Evolutionary conservation across 2,888 invertebrate genomes (phyloP).

Genomic region (Nomada ruficornis): DNA sequence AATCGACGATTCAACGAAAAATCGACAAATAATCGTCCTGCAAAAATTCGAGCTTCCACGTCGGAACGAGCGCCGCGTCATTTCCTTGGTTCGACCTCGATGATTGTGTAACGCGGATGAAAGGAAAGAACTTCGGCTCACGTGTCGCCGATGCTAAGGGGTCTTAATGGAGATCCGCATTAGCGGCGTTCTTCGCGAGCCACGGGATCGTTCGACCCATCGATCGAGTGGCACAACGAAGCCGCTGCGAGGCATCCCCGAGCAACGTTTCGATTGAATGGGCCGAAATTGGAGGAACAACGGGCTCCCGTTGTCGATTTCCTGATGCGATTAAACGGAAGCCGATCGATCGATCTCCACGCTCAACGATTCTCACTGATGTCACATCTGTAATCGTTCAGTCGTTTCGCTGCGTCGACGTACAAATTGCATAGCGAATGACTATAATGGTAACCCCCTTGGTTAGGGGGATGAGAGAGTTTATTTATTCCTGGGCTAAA

Average conservation of each 20-base stretch:
- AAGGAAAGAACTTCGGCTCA: constrained; percentile 13
- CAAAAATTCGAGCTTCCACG: constrained; percentile 14
- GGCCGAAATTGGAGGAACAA: constrained; percentile 46
- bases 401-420: neutral
- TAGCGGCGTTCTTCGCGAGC: neutral
- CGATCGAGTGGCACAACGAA: neutral
- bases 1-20: too few species aligned
- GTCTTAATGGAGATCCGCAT: constrained; percentile 22
- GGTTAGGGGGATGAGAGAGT: too few species aligned
- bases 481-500: too few species aligned
- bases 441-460: neutral
- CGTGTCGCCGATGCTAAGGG: constrained; percentile 17
- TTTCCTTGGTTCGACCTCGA: neutral
- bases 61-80: neutral
- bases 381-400: too few species aligned
- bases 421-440: constrained; percentile 1
- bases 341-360: constrained; percentile 42
- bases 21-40: neutral
- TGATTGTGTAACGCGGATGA: neutral
- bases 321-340: constrained; percentile 42
- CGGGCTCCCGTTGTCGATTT: constrained; percentile 25
- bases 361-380: constrained; percentile 3
- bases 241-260: neutral
- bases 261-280: constrained; percentile 38
- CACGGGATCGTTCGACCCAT: constrained; percentile 38